A percentile compares a stretch with the other conserved stretches of the same genome.
phyloP scores from a whole-genome alignment of 2,113 vertebrate species.

The Hippocampus zosterae region DNA sequence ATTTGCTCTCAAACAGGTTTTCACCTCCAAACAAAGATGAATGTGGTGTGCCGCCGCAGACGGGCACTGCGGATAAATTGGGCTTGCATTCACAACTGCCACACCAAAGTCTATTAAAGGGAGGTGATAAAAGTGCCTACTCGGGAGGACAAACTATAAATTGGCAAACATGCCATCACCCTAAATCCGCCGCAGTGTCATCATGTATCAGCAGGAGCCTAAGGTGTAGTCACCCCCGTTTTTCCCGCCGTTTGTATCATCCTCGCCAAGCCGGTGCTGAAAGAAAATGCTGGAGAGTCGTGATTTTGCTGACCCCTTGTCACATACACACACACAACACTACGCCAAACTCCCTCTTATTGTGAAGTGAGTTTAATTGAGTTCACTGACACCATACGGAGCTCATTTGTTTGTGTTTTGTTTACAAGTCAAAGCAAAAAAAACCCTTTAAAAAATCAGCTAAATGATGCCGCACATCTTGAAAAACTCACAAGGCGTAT shows the following conservation, averaged over 20 bases:
- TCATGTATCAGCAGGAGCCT: conserved; percentile 20
- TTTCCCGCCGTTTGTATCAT: conserved; percentile 13
- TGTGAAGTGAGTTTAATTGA: no score
- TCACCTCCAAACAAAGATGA: conserved; percentile 32
- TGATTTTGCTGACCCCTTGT: background rate
- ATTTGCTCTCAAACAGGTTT: conserved; percentile 21
- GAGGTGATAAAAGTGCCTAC: conserved; percentile 51
- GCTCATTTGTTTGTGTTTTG: no score
- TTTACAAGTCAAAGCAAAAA: no score
- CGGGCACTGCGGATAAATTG: conserved; percentile 24
- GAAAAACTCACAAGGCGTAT: no score
- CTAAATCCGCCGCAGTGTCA: conserved; percentile 26
- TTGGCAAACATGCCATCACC: conserved; percentile 35
- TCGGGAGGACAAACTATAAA: conserved; percentile 39
- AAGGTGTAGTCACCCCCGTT: background rate
- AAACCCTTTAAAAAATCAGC: no score
- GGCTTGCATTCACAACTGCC: conserved; percentile 36
- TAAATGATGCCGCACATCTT: no score
- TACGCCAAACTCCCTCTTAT: no score
- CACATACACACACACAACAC: no score
- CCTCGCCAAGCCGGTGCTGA: background rate
- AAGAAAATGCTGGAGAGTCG: background rate
- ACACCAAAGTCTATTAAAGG: conserved; percentile 54
- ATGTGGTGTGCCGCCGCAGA: conserved; percentile 23
- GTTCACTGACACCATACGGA: no score